Evolutionary conservation across 2,113 vertebrate species (phyloP).

Genomic region (Haliaeetus leucogaster): DNA sequence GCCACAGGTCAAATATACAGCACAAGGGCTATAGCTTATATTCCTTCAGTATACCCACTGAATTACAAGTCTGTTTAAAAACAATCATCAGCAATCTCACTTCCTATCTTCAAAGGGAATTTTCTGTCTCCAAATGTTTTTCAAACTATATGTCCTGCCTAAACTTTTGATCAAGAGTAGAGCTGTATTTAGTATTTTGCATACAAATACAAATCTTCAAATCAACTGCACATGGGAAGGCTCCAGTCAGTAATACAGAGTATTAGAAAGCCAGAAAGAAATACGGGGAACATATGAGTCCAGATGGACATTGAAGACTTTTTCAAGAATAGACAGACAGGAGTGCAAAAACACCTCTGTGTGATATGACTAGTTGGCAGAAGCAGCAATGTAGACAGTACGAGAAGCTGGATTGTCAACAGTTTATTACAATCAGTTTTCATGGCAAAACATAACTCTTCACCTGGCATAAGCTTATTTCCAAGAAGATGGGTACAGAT

Average conservation of each 20-base stretch:
- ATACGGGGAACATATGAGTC: not conserved
- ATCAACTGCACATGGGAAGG: not conserved
- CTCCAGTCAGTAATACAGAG: not conserved
- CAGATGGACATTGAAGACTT: not conserved
- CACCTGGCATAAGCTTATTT: not conserved
- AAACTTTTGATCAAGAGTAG: not conserved
- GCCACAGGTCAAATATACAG: not conserved
- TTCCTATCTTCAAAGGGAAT: not conserved
- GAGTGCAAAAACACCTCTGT: not conserved
- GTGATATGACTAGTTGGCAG: not conserved
- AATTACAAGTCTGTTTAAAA: not conserved
- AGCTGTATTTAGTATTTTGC: not conserved
- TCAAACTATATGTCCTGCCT: not conserved
- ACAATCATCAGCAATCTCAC: not conserved
- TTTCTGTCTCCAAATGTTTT: not conserved
- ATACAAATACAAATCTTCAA: not conserved
- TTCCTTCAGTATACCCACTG: not conserved
- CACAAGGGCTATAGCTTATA: not conserved
- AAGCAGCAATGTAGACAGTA: not conserved
- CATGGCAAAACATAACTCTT: not conserved
- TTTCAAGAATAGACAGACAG: not conserved
- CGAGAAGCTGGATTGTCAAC: not conserved
- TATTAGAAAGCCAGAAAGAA: not conserved
- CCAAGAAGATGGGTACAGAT: not conserved
- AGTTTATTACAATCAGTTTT: not conserved